Percentiles rank a stretch among this genome's conserved stretches.
Evolutionary conservation across 2,888 invertebrate genomes (phyloP).

Genomic region (Trachelus tabidus): DNA sequence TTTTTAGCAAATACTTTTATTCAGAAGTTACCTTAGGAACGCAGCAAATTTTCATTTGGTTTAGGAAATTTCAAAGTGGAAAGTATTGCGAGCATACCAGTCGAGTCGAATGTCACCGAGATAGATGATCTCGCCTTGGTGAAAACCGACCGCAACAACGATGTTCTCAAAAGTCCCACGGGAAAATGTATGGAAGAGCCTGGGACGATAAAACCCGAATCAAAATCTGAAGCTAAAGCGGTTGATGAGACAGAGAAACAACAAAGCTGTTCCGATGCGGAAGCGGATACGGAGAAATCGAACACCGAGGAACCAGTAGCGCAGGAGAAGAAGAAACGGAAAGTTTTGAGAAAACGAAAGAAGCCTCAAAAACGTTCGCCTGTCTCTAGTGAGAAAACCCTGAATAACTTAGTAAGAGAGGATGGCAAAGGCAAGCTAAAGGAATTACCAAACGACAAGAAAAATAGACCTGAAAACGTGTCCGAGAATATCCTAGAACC

Average conservation of each 20-base stretch:
- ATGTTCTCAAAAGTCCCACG: conserved; percentile 25
- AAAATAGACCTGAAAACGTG: conserved; percentile 35
- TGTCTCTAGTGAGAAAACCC: conserved; percentile 36
- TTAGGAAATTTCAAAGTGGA: conserved; percentile 70
- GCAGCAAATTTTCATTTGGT: conserved; percentile 1
- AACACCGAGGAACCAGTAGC: conserved; percentile 69
- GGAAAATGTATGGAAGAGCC: conserved; percentile 29
- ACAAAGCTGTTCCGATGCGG: conserved; percentile 60
- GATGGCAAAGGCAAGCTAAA: conserved; percentile 41
- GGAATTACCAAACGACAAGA: conserved; percentile 35
- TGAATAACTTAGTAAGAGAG: conserved; percentile 42
- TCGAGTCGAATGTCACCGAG: conserved; percentile 67
- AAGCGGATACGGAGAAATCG: conserved; percentile 67
- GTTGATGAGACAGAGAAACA: conserved; percentile 33
- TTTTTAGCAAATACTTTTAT: neutral
- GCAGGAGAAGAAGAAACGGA: conserved; percentile 70
- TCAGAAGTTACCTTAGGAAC: neutral
- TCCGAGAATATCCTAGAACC: conserved; percentile 30
- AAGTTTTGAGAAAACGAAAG: conserved; percentile 75
- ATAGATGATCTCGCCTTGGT: conserved; percentile 53
- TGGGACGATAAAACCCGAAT: conserved; percentile 21
- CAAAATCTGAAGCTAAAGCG: conserved; percentile 8
- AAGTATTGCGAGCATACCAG: conserved; percentile 65
- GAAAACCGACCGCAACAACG: conserved; percentile 33
- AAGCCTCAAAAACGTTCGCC: conserved; percentile 67